These are phyloP conservation scores for Carollia perspicillata DNA, from an alignment of 2,113 vertebrate genomes.

Conservation along the genomic window DNA sequence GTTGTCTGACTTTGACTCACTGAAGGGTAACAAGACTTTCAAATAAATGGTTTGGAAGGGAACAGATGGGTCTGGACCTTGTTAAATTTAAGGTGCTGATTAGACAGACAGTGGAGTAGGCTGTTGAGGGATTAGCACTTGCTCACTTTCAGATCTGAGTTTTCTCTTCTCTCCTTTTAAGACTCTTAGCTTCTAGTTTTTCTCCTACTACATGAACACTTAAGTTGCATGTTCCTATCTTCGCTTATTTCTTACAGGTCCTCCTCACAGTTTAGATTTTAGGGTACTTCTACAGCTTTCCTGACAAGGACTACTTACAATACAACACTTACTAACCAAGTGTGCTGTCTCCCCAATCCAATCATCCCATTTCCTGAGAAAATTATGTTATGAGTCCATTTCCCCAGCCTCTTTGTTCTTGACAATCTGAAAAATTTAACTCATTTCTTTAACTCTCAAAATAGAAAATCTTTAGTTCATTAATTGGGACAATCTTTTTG, in stretches of 20 bases:
- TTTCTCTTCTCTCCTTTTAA: neutral
- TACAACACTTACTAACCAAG: neutral
- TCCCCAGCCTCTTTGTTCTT: neutral
- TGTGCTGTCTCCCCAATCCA: neutral
- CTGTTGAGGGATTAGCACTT: neutral
- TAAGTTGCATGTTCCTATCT: neutral
- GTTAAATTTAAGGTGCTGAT: neutral
- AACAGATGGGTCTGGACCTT: neutral
- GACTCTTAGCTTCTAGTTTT: neutral
- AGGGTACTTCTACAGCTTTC: neutral
- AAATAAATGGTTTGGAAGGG: neutral
- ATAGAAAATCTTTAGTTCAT: neutral
- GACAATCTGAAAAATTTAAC: neutral
- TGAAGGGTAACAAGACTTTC: neutral
- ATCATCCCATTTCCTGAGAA: neutral
- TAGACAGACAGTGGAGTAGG: neutral
- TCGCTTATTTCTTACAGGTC: neutral
- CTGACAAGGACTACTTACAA: neutral
- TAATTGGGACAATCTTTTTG: neutral
- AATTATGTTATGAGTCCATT: neutral
- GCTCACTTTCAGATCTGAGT: neutral
- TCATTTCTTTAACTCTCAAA: neutral
- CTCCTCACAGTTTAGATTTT: neutral
- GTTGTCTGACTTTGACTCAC: neutral
- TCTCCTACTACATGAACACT: neutral